Percentiles rank a stretch among this genome's conserved stretches.
Evolutionary conservation across 1,140 invertebrate genomes (phyloP).

Genomic region (Limonius californicus): DNA sequence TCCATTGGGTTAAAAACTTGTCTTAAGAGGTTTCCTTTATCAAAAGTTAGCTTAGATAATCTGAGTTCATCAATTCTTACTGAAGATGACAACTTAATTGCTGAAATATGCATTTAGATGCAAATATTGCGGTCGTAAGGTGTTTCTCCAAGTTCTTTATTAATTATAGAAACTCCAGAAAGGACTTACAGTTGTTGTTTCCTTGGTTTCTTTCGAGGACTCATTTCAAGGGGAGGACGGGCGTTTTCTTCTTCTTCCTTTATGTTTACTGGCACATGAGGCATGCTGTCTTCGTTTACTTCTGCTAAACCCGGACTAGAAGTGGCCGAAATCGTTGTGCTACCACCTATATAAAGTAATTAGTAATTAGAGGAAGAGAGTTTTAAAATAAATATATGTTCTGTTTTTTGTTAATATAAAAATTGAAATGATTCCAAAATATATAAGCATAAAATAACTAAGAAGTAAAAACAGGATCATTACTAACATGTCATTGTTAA

Average conservation of each 20-base stretch:
- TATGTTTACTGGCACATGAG: slow-evolving; percentile 43
- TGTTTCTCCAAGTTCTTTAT: too few species aligned
- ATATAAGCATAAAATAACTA: not conserved
- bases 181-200: slow-evolving; percentile 66
- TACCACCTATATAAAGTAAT: too few species aligned
- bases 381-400: slow-evolving; percentile 1
- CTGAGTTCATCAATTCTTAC: too few species aligned
- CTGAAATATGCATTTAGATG: too few species aligned
- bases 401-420: too few species aligned
- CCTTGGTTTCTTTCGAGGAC: slow-evolving; percentile 70
- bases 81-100: too few species aligned
- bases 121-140: too few species aligned
- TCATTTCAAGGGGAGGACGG: slow-evolving; percentile 47
- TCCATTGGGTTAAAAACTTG: too few species aligned
- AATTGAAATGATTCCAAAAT: not conserved
- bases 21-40: too few species aligned
- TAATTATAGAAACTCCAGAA: not conserved
- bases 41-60: too few species aligned
- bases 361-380: too few species aligned
- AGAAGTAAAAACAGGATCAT: slow-evolving; percentile 46
- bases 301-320: slow-evolving; percentile 69
- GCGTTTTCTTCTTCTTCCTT: slow-evolving; percentile 39
- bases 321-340: slow-evolving; percentile 74
- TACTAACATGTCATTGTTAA: too few species aligned
- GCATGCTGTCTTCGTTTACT: slow-evolving; percentile 55